Evolutionary conservation across 1,140 invertebrate species (phyloP).

Genomic region (Eurosta solidaginis): DNA sequence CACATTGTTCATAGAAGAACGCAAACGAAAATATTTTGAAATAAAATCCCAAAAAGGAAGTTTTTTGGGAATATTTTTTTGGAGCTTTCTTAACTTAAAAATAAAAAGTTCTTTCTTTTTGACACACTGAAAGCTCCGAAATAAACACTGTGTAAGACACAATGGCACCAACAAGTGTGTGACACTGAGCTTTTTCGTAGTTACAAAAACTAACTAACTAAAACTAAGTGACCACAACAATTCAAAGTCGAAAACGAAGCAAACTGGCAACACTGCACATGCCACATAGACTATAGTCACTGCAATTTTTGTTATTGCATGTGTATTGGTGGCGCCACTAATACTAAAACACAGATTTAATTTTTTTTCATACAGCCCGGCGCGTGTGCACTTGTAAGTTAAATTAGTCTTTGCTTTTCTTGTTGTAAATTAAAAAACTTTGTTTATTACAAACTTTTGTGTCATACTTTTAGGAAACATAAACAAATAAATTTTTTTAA

Average conservation of each 20-base stretch:
- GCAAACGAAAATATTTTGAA: no score
- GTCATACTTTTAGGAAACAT: no score
- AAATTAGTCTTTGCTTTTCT: background rate
- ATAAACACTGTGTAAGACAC: no score
- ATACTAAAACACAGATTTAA: background rate
- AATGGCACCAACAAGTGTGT: background rate
- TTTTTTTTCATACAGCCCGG: background rate
- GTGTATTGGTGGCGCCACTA: background rate
- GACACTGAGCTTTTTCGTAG: conserved; percentile 7
- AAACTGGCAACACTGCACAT: background rate
- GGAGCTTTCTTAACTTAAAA: no score
- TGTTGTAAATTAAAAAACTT: no score
- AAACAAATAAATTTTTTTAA: background rate
- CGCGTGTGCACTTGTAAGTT: background rate
- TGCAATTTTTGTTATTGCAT: background rate
- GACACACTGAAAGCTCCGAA: no score
- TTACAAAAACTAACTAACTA: background rate
- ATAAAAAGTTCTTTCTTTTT: no score
- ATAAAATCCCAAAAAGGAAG: no score
- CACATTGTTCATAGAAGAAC: no score
- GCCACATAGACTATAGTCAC: background rate
- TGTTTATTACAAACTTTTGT: no score
- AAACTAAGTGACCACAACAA: background rate
- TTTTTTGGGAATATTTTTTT: no score
- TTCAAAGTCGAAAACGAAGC: background rate